A percentile compares a stretch with the other conserved stretches of the same genome.
Conservation (phyloP, 2,113 vertebrate genomes). For the Forbesichthys papilliferus region DNA sequence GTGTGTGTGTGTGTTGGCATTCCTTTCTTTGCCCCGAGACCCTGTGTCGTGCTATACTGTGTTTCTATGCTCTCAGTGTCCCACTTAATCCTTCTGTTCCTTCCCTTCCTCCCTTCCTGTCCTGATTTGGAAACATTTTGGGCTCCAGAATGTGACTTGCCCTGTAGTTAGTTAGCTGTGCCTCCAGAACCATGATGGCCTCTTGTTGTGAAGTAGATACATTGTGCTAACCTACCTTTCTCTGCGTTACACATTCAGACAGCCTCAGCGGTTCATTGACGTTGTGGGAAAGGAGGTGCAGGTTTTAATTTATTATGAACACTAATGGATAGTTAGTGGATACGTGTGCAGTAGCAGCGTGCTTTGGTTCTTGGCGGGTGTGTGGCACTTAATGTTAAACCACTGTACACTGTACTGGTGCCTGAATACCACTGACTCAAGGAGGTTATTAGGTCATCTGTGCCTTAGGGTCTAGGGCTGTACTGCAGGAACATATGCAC, state of each 20-base stretch:
- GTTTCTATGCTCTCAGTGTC: slow-evolving; percentile 45
- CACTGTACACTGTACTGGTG: slow-evolving; percentile 22
- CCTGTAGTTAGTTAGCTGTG: slow-evolving; percentile 17
- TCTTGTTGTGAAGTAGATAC: neutral
- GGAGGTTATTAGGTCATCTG: slow-evolving; percentile 24
- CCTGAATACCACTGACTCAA: slow-evolving; percentile 7
- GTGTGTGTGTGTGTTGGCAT: slow-evolving; percentile 30
- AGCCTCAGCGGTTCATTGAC: neutral
- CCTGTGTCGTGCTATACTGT: slow-evolving; percentile 41
- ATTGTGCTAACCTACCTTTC: neutral
- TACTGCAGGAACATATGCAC: neutral
- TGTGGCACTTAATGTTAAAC: neutral
- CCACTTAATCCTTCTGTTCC: slow-evolving; percentile 66
- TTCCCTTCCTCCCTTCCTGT: slow-evolving; percentile 53
- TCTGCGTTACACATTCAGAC: neutral
- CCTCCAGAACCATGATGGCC: neutral
- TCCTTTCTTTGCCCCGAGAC: slow-evolving; percentile 41
- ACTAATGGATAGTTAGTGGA: neutral
- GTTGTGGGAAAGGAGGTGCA: slow-evolving; percentile 6
- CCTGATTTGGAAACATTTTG: slow-evolving; percentile 76
- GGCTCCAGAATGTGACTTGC: slow-evolving; percentile 55
- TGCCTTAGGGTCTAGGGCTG: slow-evolving; percentile 6
- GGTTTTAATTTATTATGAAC: neutral
- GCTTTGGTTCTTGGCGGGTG: slow-evolving; percentile 23
- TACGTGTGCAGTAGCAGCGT: slow-evolving; percentile 24